Percentiles rank a stretch among this genome's conserved stretches.
phyloP scores from a whole-genome alignment of 2,888 invertebrate species.

The Notodonta dromedarius region DNA sequence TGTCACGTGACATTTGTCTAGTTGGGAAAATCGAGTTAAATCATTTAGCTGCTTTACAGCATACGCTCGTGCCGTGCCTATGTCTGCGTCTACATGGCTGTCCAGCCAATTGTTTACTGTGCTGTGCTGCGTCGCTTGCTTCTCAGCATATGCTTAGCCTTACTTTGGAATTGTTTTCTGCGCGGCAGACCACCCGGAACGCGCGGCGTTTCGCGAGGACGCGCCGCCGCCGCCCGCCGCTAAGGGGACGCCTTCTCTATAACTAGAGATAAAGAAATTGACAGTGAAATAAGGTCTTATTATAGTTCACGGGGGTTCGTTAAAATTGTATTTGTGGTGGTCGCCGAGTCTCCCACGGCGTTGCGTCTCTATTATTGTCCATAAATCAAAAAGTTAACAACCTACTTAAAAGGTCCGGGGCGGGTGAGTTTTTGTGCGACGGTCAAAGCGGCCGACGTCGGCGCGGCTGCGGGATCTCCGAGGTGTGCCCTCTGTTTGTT shows the following conservation, averaged over 20 bases:
- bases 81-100: too few relatives aligned
- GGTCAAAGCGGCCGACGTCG: conserved; percentile 79
- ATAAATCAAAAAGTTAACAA: conserved; percentile 85
- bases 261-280: conserved; percentile 66
- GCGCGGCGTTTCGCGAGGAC: conserved; percentile 46
- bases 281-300: conserved; percentile 71
- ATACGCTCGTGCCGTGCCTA: too few relatives aligned
- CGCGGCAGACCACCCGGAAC: conserved; percentile 64
- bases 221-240: conserved; percentile 27
- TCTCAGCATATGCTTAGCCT: too few relatives aligned
- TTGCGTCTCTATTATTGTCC: conserved; percentile 83
- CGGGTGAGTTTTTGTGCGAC: conserved; percentile 78
- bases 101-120: too few relatives aligned
- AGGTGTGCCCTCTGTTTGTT: conserved; percentile 76
- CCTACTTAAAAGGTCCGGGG: conserved; percentile 82
- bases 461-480: conserved; percentile 62
- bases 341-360: conserved; percentile 80
- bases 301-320: conserved; percentile 78
- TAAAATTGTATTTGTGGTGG: conserved; percentile 79
- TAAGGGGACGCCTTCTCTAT: conserved; percentile 44
- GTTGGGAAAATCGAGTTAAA: too few relatives aligned
- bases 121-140: too few relatives aligned
- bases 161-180: conserved; percentile 49
- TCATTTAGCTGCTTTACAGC: too few relatives aligned
- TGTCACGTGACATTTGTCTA: too few relatives aligned